Base-by-base conservation (phyloP, 2,797 vertebrate species). In the Taenioides sp. region DNA sequence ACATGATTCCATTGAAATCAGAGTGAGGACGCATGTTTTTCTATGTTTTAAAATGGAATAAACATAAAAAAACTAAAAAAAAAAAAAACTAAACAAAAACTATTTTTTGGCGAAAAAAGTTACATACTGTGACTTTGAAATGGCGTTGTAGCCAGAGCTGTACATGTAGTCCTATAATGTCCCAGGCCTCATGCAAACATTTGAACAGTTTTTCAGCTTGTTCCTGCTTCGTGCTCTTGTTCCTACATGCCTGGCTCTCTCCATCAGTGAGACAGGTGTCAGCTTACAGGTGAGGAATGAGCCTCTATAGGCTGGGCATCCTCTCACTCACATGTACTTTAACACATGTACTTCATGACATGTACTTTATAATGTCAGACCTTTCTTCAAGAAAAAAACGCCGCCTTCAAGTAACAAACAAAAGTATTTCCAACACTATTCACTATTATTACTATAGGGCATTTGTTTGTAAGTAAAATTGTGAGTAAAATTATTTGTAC, bases 221-320 rank as follows among this genome's bases (percentile, higher is more conserved):
- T 67, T 73, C 55, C 52, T 22, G 28, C 14, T 52, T 7, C 61
- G 47, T 59, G 50, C 65, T 87, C 89, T 10, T 87, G 90, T 84
- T 85, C 77, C 78, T 75, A 86, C 90, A 87, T 27, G 90, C 77
- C 89, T 67, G 12, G 43, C 11, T 20, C 68, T 77, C 73, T 20
- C 25, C 62, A 65, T 67, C 57, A 28, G 57, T 64, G 65, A 60
- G 50, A 61, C 65, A 37, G 79, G 85, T 88, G 86, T 91, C 87
- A 83, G 22, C 69, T 87, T 71, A 73, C 87, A 80, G 70, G 78
- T 80, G 17, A 82, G 72, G 77, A 83, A 66, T 73, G 77, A 82
- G 83, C 40, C 12, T 14, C 58, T 78, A 79, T 62, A 0, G 3
- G 60, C 25, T 65, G 52, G 64, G 69, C 55, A 64, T 28, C 63